Percentiles rank a stretch among this genome's conserved stretches.
phyloP scores from a whole-genome alignment of 2,888 invertebrate genomes.

The Ormyrus nitidulus region DNA sequence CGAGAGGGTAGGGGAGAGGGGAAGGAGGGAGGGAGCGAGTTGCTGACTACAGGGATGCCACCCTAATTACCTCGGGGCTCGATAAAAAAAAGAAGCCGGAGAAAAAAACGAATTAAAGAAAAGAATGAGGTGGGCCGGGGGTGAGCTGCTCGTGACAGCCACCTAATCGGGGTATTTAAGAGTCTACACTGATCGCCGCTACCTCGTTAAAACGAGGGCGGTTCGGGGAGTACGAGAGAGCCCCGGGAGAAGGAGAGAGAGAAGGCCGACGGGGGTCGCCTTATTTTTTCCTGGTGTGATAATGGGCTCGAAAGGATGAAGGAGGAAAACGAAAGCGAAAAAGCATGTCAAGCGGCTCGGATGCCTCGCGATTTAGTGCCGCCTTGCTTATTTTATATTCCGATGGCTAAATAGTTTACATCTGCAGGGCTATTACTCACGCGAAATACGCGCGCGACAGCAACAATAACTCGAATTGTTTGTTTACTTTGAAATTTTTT shows the following conservation, averaged over 20 bases:
- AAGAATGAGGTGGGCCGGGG: constrained; percentile 73
- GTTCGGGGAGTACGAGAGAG: constrained; percentile 55
- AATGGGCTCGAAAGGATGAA: constrained; percentile 68
- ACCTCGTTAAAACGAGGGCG: constrained; percentile 73
- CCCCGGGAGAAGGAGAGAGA: constrained; percentile 31
- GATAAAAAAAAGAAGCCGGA: constrained; percentile 65
- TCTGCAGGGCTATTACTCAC: too few species aligned
- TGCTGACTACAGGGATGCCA: constrained; percentile 73
- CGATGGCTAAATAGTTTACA: too few species aligned
- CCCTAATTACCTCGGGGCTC: constrained; percentile 74
- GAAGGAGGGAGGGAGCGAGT: constrained; percentile 58
- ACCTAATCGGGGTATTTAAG: constrained; percentile 76
- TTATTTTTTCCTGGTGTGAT: constrained; percentile 73
- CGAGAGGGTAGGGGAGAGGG: not conserved
- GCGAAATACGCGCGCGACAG: too few species aligned
- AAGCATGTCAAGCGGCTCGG: constrained; percentile 63
- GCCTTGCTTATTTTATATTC: constrained; percentile 51
- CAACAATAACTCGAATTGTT: too few species aligned
- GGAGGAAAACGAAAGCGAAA: constrained; percentile 59
- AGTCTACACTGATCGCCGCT: constrained; percentile 75
- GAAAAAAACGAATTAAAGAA: constrained; percentile 73
- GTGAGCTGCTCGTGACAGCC: constrained; percentile 75
- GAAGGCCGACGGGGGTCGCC: constrained; percentile 59
- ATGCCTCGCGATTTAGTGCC: constrained; percentile 67
- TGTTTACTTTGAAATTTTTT: too few species aligned